phyloP scores from a whole-genome alignment of 2,113 vertebrate species.

The Trachemys scripta region DNA sequence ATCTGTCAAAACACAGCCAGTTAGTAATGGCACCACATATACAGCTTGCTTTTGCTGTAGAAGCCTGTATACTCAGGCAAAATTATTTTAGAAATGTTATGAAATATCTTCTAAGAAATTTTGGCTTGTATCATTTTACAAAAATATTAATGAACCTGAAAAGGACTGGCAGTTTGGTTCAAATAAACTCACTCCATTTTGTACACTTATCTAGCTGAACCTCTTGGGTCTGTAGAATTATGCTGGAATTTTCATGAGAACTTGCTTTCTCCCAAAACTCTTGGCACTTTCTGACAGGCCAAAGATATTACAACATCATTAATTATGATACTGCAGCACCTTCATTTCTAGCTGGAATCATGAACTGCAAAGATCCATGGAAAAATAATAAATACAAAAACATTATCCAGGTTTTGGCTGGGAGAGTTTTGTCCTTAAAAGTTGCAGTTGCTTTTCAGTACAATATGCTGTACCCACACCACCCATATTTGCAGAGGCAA shows the following conservation, averaged over 20 bases:
- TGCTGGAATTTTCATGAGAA: not conserved
- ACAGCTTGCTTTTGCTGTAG: not conserved
- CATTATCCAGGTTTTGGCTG: not conserved
- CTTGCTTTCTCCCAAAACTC: not conserved
- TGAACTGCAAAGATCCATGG: not conserved
- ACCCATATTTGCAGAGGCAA: too few species aligned
- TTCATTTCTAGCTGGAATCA: not conserved
- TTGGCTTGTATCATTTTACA: not conserved
- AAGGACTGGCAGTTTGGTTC: not conserved
- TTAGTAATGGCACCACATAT: not conserved
- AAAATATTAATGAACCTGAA: not conserved
- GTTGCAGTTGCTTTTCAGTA: not conserved
- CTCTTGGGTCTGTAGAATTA: not conserved
- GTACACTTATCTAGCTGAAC: not conserved
- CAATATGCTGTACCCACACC: not conserved
- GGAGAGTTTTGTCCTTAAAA: not conserved
- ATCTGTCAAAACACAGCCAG: not conserved
- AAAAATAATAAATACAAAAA: not conserved
- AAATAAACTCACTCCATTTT: not conserved
- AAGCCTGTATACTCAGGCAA: not conserved
- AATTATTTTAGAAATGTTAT: constrained; percentile 9
- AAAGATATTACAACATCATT: not conserved
- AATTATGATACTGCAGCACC: not conserved
- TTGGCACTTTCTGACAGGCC: not conserved
- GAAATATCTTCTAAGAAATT: not conserved